Conservation (phyloP, 2,888 invertebrate species). For the Diploptera punctata region DNA sequence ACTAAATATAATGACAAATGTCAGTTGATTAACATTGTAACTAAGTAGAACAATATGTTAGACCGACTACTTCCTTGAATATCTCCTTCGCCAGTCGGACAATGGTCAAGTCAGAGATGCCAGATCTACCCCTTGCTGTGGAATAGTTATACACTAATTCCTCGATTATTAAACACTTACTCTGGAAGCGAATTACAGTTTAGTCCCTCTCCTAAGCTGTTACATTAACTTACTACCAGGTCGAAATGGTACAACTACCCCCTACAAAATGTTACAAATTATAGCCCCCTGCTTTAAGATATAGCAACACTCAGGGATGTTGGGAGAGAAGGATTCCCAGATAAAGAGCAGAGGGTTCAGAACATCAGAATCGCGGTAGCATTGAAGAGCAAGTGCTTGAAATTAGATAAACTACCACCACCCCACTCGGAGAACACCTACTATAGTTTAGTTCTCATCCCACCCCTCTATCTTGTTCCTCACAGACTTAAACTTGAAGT, state of each 20-base stretch:
- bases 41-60: no score
- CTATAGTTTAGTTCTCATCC: slow-evolving; percentile 10
- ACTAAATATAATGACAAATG: no score
- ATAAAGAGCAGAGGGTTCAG: not conserved
- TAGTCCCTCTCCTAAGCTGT: not conserved
- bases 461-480: slow-evolving; percentile 28
- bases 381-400: slow-evolving; percentile 36
- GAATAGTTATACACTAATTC: slow-evolving; percentile 1
- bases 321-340: not conserved
- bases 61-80: no score
- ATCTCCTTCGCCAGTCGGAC: no score
- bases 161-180: slow-evolving; percentile 29
- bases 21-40: no score
- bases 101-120: not conserved
- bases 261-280: slow-evolving; percentile 26
- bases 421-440: slow-evolving; percentile 28
- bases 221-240: not conserved
- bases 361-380: not conserved
- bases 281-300: slow-evolving; percentile 15
- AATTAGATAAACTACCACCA: slow-evolving; percentile 40
- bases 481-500: slow-evolving; percentile 35
- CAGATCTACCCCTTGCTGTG: not conserved
- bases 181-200: slow-evolving; percentile 2
- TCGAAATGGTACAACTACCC: not conserved
- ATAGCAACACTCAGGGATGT: not conserved